Evolutionary conservation across 1,140 invertebrate species (phyloP).

Genomic region (Cotesia glomerata): DNA sequence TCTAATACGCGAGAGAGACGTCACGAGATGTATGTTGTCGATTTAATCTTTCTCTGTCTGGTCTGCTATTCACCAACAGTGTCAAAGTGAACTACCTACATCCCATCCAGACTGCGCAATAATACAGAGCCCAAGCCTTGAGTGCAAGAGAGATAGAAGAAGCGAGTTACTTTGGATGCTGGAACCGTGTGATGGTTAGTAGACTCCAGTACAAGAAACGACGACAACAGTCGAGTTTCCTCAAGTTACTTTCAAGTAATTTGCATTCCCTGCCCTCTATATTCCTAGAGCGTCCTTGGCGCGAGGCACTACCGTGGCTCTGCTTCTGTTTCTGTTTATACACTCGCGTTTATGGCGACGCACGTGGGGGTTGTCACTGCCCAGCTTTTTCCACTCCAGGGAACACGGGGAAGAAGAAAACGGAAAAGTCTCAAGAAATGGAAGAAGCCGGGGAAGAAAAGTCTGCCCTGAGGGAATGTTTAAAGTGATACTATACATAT

Average conservation of each 20-base stretch:
- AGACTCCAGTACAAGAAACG: not conserved
- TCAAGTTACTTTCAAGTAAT: slow-evolving; percentile 23
- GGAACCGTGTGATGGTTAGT: slow-evolving; percentile 14
- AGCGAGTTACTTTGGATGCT: not conserved
- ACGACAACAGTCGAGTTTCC: not conserved
- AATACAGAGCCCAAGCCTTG: too few species aligned
- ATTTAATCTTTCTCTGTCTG: not conserved
- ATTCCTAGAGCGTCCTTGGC: too few species aligned
- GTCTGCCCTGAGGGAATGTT: too few species aligned
- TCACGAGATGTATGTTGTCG: too few species aligned
- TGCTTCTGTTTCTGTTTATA: not conserved
- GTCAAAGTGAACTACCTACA: not conserved
- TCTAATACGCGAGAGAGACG: not conserved
- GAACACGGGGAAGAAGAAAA: not conserved
- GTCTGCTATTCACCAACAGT: not conserved
- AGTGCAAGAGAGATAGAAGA: not conserved
- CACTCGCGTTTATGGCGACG: slow-evolving; percentile 4
- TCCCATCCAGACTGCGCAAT: not conserved
- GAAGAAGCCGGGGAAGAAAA: too few species aligned
- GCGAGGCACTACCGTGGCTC: too few species aligned
- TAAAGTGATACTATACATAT: too few species aligned
- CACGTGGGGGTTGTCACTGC: not conserved
- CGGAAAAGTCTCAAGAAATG: not conserved
- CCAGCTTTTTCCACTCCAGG: not conserved
- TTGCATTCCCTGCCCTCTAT: slow-evolving; percentile 19